Evolutionary conservation across 2,797 vertebrate species (phyloP).

Genomic region (Chromis chromis): DNA sequence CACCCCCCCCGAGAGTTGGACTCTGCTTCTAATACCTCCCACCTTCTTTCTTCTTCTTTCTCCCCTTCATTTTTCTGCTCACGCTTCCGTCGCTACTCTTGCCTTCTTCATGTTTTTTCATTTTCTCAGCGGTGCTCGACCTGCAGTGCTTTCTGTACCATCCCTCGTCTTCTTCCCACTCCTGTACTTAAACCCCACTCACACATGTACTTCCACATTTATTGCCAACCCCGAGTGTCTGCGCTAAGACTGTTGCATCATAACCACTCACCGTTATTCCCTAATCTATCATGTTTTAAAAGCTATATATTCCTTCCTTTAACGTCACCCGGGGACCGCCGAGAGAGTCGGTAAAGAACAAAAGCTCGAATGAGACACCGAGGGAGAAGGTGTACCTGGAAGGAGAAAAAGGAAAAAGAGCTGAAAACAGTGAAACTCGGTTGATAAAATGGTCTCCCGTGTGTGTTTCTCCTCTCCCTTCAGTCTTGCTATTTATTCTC

Average conservation of each 20-base stretch:
- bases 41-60: slow-evolving; percentile 14
- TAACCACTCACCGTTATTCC: neutral
- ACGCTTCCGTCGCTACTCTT: slow-evolving; percentile 15
- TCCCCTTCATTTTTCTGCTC: neutral
- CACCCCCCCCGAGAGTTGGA: slow-evolving; percentile 57
- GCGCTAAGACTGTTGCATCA: neutral
- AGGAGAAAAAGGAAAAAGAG: slow-evolving; percentile 28
- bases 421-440: slow-evolving; percentile 29
- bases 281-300: slow-evolving; percentile 18
- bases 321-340: slow-evolving; percentile 5
- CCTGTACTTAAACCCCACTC: neutral
- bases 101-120: slow-evolving; percentile 25
- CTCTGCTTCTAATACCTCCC: slow-evolving; percentile 61
- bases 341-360: slow-evolving; percentile 31
- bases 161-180: neutral
- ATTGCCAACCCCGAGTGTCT: no score
- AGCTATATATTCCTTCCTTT: neutral
- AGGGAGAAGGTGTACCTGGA: slow-evolving; percentile 39
- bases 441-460: slow-evolving; percentile 46
- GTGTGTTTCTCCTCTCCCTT: slow-evolving; percentile 44
- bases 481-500: slow-evolving; percentile 52
- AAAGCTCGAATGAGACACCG: slow-evolving; percentile 24
- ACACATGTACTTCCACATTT: neutral
- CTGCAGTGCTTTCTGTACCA: slow-evolving; percentile 13
- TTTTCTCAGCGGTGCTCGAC: neutral